Conservation (phyloP, 2,888 invertebrate genomes). For the Meghimatium bilineatum region DNA sequence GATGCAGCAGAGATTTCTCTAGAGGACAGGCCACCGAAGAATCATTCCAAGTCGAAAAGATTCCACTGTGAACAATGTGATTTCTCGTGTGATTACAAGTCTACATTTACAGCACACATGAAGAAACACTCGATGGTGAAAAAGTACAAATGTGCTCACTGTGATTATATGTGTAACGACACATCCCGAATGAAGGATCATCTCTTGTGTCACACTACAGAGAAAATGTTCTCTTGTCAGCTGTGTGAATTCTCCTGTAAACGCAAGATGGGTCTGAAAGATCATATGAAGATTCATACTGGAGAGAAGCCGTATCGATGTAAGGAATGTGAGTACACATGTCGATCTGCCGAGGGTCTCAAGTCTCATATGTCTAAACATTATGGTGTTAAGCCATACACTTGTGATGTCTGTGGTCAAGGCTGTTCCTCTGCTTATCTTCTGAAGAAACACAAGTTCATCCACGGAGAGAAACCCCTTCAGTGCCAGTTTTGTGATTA, state of each 20-base stretch:
- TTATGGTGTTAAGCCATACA: slow-evolving; percentile 40
- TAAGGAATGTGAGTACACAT: slow-evolving; percentile 42
- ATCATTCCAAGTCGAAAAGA: slow-evolving; percentile 43
- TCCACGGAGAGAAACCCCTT: slow-evolving; percentile 46
- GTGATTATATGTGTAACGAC: slow-evolving; percentile 47
- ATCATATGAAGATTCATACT: slow-evolving; percentile 42
- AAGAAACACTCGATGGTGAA: slow-evolving; percentile 42
- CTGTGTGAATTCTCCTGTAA: slow-evolving; percentile 47
- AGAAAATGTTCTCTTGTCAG: slow-evolving; percentile 30
- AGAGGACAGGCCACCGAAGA: slow-evolving; percentile 15
- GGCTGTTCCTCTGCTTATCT: slow-evolving; percentile 42
- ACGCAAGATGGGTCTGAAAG: slow-evolving; percentile 44
- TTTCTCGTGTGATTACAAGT: slow-evolving; percentile 45
- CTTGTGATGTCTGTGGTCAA: slow-evolving; percentile 47
- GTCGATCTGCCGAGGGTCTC: slow-evolving; percentile 36
- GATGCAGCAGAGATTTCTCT: not conserved
- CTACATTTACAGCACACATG: slow-evolving; percentile 38
- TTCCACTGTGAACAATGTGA: slow-evolving; percentile 45
- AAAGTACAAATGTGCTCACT: slow-evolving; percentile 47
- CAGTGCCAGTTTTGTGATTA: slow-evolving; percentile 46
- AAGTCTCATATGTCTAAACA: slow-evolving; percentile 48
- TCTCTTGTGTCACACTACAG: slow-evolving; percentile 42
- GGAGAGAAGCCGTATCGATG: slow-evolving; percentile 45
- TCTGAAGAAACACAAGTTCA: slow-evolving; percentile 46
- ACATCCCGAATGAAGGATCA: slow-evolving; percentile 47